Base-by-base conservation (phyloP, 2,113 vertebrate species). In the Cheirogaleus medius region DNA sequence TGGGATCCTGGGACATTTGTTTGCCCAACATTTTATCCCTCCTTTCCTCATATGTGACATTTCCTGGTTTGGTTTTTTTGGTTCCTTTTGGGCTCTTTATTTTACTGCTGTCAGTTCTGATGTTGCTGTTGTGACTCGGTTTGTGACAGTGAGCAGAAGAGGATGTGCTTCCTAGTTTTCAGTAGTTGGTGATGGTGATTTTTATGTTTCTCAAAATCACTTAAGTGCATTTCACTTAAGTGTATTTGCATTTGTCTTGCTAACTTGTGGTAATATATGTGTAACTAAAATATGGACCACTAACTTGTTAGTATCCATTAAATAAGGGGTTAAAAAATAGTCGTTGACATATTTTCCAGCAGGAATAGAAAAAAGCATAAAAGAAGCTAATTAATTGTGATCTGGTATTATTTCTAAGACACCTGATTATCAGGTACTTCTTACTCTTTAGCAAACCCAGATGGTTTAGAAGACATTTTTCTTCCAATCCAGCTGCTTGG, bases 11-110 rank as follows among this genome's bases (percentile, higher is more conserved):
- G 37, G 63, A 58, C 58, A 71, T 73, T 85, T 80, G 69, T 88
- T 96, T 94, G 21, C 34, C 89, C 80, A 80, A 86, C 47, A 78
- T 76, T 96, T 89, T 82, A 71, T 77, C 52, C 73, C 42, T 94
- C 47, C 66, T 66, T 66, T n/a, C 37, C 80, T 77, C 81, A 34
- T 8, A 77, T 0, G 14, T 92, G 90, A 77, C 44, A 71, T 73
- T 71, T 80, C 34, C 76, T 90, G 49, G 42, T 69, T 44, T 44
- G 5, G 44, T 44, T 44, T 6, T 44, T 44, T 47, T 47, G 1
- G 18, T 88, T 84, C 52, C 44, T 56, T 44, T 76, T 83, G 44
- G n/a, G 18, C 37, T 74, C 37, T 71, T 81, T 86, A 42, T 84
- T 84, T 32, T 69, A 5, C 60, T 63, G 3, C 54, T 78, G 56